Percentiles rank a stretch among this genome's conserved stretches.
Conservation (phyloP, 2,888 invertebrate genomes). For the Deilephila elpenor region DNA sequence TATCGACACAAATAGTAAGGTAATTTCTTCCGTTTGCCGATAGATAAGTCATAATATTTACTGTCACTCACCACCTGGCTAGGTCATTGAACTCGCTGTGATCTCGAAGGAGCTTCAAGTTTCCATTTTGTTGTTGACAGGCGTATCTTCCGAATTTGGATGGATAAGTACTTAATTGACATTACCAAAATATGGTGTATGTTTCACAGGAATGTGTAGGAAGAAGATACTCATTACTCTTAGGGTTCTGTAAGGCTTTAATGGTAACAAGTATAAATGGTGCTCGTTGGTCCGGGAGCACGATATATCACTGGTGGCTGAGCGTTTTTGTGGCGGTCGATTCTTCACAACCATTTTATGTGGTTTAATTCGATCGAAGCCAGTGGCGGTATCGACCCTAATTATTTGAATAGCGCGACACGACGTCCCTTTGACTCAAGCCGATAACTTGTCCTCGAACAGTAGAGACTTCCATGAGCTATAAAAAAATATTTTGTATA, state of each 20-base stretch:
- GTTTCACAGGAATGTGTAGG: slow-evolving; percentile 46
- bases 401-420: slow-evolving; percentile 82
- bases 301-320: slow-evolving; percentile 64
- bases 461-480: slow-evolving; percentile 45
- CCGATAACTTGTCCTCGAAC: slow-evolving; percentile 62
- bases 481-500: not conserved
- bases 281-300: slow-evolving; percentile 46
- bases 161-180: slow-evolving; percentile 59
- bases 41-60: slow-evolving; percentile 67
- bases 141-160: slow-evolving; percentile 59
- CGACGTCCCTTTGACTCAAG: slow-evolving; percentile 72
- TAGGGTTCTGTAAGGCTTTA: slow-evolving; percentile 59
- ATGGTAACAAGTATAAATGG: slow-evolving; percentile 62
- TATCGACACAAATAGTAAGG: slow-evolving; percentile 47
- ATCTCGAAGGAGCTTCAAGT: slow-evolving; percentile 53
- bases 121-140: slow-evolving; percentile 61
- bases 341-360: slow-evolving; percentile 70
- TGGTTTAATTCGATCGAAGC: slow-evolving; percentile 75
- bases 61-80: slow-evolving; percentile 76
- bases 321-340: slow-evolving; percentile 63
- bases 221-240: slow-evolving; percentile 34
- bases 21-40: slow-evolving; percentile 78
- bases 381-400: slow-evolving; percentile 74
- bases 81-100: slow-evolving; percentile 65
- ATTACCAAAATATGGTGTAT: slow-evolving; percentile 50